Percentiles rank a stretch among this genome's conserved stretches.
Conservation (phyloP, 2,888 invertebrate species). For the Desoria tigrina region DNA sequence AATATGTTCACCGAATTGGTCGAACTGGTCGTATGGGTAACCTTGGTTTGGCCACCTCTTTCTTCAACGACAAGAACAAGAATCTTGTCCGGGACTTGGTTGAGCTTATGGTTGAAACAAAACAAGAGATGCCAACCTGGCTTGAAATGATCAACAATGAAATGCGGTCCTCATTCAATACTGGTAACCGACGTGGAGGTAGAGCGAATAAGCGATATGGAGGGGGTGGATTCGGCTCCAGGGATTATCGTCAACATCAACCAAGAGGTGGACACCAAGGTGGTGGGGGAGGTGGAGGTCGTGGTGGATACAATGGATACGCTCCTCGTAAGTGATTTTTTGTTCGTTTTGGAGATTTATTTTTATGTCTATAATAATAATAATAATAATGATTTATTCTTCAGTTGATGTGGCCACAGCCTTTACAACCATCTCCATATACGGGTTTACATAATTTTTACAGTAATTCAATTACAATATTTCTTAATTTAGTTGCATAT, state of each 20-base stretch:
- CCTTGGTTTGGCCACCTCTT: slow-evolving; percentile 93
- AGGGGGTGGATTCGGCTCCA: slow-evolving; percentile 65
- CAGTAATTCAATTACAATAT: no score
- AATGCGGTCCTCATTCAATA: slow-evolving; percentile 56
- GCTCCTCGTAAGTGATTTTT: slow-evolving; percentile 47
- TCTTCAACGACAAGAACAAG: slow-evolving; percentile 97
- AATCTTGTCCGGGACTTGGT: slow-evolving; percentile 90
- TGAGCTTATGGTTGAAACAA: slow-evolving; percentile 89
- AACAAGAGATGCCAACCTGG: slow-evolving; percentile 91
- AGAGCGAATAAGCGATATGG: slow-evolving; percentile 56
- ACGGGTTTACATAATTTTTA: no score
- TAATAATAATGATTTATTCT: no score
- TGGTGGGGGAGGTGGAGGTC: slow-evolving; percentile 53
- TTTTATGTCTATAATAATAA: no score
- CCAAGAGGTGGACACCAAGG: slow-evolving; percentile 56
- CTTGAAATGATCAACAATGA: slow-evolving; percentile 73
- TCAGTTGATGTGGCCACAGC: no score
- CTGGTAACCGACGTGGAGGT: slow-evolving; percentile 55
- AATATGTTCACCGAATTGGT: slow-evolving; percentile 97
- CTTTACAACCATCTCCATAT: no score
- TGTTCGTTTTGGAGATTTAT: background rate
- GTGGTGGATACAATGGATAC: slow-evolving; percentile 58
- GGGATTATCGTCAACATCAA: slow-evolving; percentile 71
- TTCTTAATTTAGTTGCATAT: no score
- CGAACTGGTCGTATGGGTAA: slow-evolving; percentile 99